Evolutionary conservation across 1,140 invertebrate species (phyloP).

Genomic region (Leptinotarsa defecta): DNA sequence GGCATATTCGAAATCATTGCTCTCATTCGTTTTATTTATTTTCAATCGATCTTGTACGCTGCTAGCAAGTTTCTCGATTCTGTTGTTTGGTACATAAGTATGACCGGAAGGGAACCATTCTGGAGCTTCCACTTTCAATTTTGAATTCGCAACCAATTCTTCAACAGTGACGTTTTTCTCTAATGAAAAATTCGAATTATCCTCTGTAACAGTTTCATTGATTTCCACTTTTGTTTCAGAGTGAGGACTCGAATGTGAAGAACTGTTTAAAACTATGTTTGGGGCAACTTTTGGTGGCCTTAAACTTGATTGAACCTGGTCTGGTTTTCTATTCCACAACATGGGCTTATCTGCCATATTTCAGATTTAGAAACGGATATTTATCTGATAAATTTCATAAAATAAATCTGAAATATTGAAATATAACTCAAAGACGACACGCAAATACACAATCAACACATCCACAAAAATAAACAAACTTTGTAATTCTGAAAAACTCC

Average conservation of each 20-base stretch:
- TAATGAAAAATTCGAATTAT: background rate
- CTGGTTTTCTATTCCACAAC: conserved; percentile 10
- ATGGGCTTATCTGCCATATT: background rate
- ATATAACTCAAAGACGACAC: background rate
- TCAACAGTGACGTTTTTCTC: conserved; percentile 6
- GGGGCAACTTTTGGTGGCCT: background rate
- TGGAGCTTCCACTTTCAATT: conserved; percentile 35
- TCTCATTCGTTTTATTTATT: conserved; percentile 25
- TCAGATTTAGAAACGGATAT: background rate
- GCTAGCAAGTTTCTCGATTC: conserved; percentile 10
- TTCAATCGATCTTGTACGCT: conserved; percentile 33
- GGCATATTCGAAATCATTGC: background rate
- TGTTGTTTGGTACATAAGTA: conserved; percentile 1
- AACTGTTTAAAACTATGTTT: background rate
- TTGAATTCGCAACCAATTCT: conserved; percentile 29
- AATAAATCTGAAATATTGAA: background rate
- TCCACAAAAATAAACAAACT: background rate
- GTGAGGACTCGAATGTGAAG: background rate
- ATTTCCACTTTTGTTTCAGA: background rate
- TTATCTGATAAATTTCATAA: conserved; percentile 19
- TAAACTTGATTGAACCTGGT: background rate
- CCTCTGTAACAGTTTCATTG: background rate
- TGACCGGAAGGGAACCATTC: conserved; percentile 35
- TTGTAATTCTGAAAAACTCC: background rate
- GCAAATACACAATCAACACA: background rate